Evolutionary conservation across 2,888 invertebrate species (phyloP), one percentile per base, ranked within the genome.

Genomic region (Fragum fragum): DNA sequence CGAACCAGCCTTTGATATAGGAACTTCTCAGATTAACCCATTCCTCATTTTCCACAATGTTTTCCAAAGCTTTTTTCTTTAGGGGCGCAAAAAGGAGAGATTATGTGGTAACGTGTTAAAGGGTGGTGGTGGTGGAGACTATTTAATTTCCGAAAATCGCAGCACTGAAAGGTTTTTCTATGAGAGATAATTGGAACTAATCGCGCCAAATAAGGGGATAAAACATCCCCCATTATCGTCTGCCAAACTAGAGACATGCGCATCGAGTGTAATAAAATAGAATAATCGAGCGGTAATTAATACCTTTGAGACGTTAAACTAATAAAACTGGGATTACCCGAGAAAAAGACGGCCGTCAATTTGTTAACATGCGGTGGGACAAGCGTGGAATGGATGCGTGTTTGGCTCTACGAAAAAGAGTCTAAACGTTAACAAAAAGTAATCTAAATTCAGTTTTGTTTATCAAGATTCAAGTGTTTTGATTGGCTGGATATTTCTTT

Each of bases 111-210:
- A n/a, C n/a, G n/a, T n/a, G n/a, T n/a, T n/a, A n/a, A n/a, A n/a
- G n/a, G n/a, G n/a, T n/a, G n/a, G n/a, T n/a, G n/a, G n/a, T n/a
- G n/a, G n/a, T n/a, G 21, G 66, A 42, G 66, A 66, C 42, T 66
- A 66, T 66, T 66, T 42, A 21, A 66, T 66, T 66, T 66, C 66
- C 66, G 66, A 66, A 66, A 66, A 66, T 42, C 66, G 66, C 66
- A 26, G 66, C 36, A 11, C 36, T 42, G 66, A 66, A 66, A 36
- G 42, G 42, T 39, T 39, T 47, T 42, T 66, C 39, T 66, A 66
- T 66, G 21, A 23, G 23, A 42, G 66, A 42, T 66, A 66, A 66
- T 66, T 66, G 66, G 66, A 21, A 21, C 39, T 66, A 66, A 66
- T 66, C 66, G 66, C 66, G 42, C 21, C 66, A 66, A 66, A 66